Base-by-base conservation (phyloP, 2,888 invertebrate species). In the Megastigmus dorsalis region DNA sequence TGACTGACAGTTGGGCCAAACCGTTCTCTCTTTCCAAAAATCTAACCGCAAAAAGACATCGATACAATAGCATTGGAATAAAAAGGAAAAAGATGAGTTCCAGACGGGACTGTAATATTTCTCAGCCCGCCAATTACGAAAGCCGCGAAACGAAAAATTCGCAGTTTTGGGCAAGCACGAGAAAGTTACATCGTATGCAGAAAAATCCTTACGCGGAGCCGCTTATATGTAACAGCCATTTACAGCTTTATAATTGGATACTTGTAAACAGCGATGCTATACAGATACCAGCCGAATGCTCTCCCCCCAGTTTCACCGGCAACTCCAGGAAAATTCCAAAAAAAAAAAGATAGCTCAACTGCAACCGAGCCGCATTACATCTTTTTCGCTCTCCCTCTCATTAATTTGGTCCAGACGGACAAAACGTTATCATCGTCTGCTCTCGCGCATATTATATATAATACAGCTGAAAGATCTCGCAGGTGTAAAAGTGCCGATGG, bases 191-290 rank as follows among this genome's bases (percentile, higher is more conserved):
- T 52, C 33, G 43, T 43, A 15, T 43, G 69, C 52, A 59, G 69
- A 69, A 68, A 73, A 69, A 50, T 50, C 57, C 43, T 65, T 28
- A 10, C 23, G 41, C 28, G 28, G 20, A 26, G 30, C 18, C 28
- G 33, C 9, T 15, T 10, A 20, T 54, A 54, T 66, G 72, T n/a
- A n/a, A n/a, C n/a, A n/a, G 45, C 18, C 63, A 72, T 75, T 72
- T 68, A 75, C 68, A 65, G 75, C 72, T 68, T 69, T 43, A 52
- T 76, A 76, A 75, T 75, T 75, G 65, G 75, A 38, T 45, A 41
- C 60, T 54, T 63, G 71, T 68, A 75, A 65, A 72, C 72, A 68
- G 43, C 52, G n/a, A 60, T 7, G 10, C 9, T 10, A 18, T 36
- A 67, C 45, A 54, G 48, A 36, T 59, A 45, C 45, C 45, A 13